Base-by-base conservation (phyloP, 2,113 vertebrate species). In the Chamaetylas fuelleborni region DNA sequence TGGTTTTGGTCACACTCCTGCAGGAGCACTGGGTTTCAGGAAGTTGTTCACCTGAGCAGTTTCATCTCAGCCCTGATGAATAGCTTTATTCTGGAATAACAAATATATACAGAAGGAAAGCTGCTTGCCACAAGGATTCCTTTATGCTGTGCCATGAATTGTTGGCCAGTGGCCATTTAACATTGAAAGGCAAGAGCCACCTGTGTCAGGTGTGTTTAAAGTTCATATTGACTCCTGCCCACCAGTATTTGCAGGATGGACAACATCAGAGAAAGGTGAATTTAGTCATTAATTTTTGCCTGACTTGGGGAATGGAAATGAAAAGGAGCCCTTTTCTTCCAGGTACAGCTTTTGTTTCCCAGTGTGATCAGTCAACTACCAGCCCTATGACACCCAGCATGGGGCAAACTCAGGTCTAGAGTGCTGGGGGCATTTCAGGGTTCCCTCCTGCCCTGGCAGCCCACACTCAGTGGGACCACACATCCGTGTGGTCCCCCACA, bases 201-300 rank as follows among this genome's bases (percentile, higher is more conserved):
- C 81, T 96, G 97, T 93, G 81, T 95, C 97, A 98, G 97, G 97
- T 97, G 96, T 98, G 95, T 98, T 98, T 97, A 88, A 97, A 97
- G 94, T 97, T 96, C 83, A 29, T 88, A 96, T 95, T 97, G 96
- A 97, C 96, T 95, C 89, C 91, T 86, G 85, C 84, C 65, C 93
- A 93, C 96, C 88, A 24, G 17, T 83, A 86, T 95, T 94, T 91
- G 92, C 47, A 34, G 94, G 93, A 93, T 36, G 96, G 94, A 69
- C 94, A 91, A 91, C 87, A 92, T 93, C 93, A 96, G 69, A 95
- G 95, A 91, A 94, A 95, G 86, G 77, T 48, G 43, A 62, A 91
- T 95, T 96, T 81, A 93, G 85, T 92, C 92, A 76, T 86, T 92
- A 74, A 95, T 96, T 95, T 48, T 61, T 96, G 95, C 96, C 95